Evolutionary conservation across 2,113 vertebrate species (phyloP).

Genomic region (Cebidichthys violaceus): DNA sequence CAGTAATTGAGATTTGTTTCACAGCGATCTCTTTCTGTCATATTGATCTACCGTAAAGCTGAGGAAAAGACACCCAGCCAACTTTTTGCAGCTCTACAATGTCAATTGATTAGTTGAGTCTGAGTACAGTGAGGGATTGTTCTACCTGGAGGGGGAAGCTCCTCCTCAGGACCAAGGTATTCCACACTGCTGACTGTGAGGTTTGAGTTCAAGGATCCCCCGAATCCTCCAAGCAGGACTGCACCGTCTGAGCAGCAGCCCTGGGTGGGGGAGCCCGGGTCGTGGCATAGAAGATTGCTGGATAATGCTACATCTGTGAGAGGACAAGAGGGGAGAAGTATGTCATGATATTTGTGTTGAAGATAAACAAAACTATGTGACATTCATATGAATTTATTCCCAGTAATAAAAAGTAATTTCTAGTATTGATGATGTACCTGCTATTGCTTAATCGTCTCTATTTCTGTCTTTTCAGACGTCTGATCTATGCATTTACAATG

Average conservation of each 20-base stretch:
- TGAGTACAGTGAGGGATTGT: neutral
- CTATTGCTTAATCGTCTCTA: neutral
- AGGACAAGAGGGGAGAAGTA: neutral
- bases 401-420: neutral
- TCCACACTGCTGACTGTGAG: conserved; percentile 85
- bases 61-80: conserved; percentile 14
- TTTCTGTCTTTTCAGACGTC: neutral
- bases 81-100: neutral
- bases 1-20: neutral
- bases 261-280: conserved; percentile 76
- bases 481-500: neutral
- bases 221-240: conserved; percentile 79
- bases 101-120: conserved; percentile 5
- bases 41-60: conserved; percentile 11
- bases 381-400: neutral
- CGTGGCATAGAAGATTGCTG: conserved; percentile 79
- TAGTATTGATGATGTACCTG: neutral
- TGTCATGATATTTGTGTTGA: neutral
- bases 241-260: conserved; percentile 81
- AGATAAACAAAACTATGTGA: neutral
- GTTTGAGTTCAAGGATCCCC: conserved; percentile 74
- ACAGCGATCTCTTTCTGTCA: conserved; percentile 1
- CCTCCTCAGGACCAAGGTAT: conserved; percentile 84
- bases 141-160: conserved; percentile 75
- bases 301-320: conserved; percentile 85